A percentile compares a stretch with the other conserved stretches of the same genome.
Evolutionary conservation across 2,797 vertebrate species (phyloP).

Genomic region (Alauda arvensis): DNA sequence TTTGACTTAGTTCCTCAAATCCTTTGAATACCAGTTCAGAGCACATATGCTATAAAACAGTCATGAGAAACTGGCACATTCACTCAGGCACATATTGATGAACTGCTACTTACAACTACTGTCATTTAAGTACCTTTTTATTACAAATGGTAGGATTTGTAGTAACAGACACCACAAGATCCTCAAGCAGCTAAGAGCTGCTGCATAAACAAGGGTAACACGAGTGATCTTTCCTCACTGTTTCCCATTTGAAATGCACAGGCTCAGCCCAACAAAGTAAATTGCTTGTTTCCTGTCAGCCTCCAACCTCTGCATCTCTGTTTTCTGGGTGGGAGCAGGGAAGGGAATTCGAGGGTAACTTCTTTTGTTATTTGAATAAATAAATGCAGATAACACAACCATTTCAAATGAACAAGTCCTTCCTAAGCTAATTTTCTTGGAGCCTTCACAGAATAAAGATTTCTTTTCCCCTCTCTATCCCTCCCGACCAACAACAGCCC

Average conservation of each 20-base stretch:
- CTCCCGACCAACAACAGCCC: neutral
- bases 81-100: neutral
- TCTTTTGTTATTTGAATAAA: neutral
- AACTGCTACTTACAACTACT: neutral
- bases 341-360: neutral
- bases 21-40: constrained; percentile 19
- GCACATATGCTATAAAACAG: neutral
- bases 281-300: neutral
- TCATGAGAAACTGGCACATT: neutral
- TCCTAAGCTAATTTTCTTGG: neutral
- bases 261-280: neutral
- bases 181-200: neutral
- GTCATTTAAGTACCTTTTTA: neutral
- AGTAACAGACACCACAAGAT: neutral
- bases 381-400: neutral
- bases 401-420: neutral
- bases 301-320: neutral
- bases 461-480: neutral
- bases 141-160: neutral
- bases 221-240: neutral
- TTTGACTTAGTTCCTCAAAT: constrained; percentile 26
- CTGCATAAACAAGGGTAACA: neutral
- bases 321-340: neutral
- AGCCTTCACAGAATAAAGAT: neutral
- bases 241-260: neutral